Conservation (phyloP, 2,113 vertebrate genomes). For the Semnornis frantzii region DNA sequence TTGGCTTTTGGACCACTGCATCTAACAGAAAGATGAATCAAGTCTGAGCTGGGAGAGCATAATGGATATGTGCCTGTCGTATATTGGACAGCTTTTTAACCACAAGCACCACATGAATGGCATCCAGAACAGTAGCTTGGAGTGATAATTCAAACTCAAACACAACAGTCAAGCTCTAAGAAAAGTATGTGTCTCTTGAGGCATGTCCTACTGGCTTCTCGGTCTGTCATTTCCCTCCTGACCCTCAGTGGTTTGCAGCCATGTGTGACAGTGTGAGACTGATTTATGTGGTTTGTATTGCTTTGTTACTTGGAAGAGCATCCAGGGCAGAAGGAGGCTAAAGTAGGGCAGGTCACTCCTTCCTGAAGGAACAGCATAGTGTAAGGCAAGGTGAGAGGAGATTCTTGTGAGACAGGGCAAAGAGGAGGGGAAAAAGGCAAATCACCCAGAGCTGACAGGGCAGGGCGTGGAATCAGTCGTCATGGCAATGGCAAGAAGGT, state of each 20-base stretch:
- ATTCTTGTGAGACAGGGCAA: not conserved
- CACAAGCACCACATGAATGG: accelerated
- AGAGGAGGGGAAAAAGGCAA: not conserved
- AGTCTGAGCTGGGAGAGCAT: not conserved
- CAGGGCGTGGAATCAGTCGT: not conserved
- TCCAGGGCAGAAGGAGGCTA: not conserved
- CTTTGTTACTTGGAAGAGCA: not conserved
- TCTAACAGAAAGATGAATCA: not conserved
- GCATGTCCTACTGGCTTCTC: not conserved
- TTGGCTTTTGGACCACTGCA: not conserved
- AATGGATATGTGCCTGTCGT: not conserved
- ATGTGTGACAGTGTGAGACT: not conserved
- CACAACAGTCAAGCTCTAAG: not conserved
- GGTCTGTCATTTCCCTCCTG: not conserved
- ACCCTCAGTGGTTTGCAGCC: not conserved
- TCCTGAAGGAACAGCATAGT: not conserved
- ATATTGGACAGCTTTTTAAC: no score
- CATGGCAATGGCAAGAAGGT: not conserved
- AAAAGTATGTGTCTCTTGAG: accelerated
- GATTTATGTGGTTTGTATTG: not conserved
- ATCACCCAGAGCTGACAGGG: not conserved
- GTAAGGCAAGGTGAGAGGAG: not conserved
- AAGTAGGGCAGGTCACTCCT: not conserved
- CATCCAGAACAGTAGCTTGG: not conserved
- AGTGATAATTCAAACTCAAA: not conserved